Evolutionary conservation across 23 tunicate species (phyloP).

Genomic region (Oikopleura albicans): DNA sequence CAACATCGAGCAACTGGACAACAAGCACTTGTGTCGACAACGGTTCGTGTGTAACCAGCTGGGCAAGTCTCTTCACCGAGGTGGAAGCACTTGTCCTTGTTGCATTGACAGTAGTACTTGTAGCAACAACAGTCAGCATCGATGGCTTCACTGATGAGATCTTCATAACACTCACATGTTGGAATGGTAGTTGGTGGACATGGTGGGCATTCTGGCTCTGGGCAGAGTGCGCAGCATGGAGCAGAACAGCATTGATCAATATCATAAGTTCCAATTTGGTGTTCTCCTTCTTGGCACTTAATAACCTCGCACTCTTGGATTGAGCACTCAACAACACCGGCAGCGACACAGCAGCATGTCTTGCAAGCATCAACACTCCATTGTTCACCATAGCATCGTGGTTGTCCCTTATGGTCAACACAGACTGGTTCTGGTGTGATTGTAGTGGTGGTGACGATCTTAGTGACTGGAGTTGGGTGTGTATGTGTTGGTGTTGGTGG

Average conservation of each 20-base stretch:
- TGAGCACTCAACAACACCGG: neutral
- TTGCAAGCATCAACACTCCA: neutral
- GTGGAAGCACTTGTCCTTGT: constrained; percentile 29
- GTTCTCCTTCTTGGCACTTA: neutral
- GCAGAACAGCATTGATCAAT: neutral
- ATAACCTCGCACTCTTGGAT: neutral
- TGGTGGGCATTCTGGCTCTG: neutral
- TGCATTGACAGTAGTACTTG: constrained; percentile 35
- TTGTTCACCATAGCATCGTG: neutral
- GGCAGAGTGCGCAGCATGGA: neutral
- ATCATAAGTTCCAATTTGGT: neutral
- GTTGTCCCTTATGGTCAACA: neutral
- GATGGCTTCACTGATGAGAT: neutral
- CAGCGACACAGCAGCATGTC: constrained; percentile 17
- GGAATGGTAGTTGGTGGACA: neutral
- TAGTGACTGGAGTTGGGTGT: neutral
- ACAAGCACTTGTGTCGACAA: neutral
- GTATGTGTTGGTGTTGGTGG: neutral
- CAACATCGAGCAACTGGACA: neutral
- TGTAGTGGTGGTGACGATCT: neutral
- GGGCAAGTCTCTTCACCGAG: constrained; percentile 41
- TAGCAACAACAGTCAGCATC: constrained; percentile 37
- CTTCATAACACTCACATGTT: neutral
- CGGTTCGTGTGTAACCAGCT: constrained; percentile 29
- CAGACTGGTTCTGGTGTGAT: neutral